phyloP scores from a whole-genome alignment of 2,113 vertebrate genomes.

The pig (Sus scrofa) region T2T-Sscrofa CM000816.6:73425001-73425500 shows the following conservation, averaged over 20 bases:
- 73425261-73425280: no score
- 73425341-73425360: not conserved
- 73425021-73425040: no score
- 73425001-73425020: no score
- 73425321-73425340: fast-evolving
- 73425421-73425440: not conserved
- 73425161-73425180: fast-evolving
- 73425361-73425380: not conserved
- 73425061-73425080: no score
- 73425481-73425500: not conserved
- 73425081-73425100: no score
- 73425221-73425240: not conserved
- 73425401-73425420: not conserved
- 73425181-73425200: not conserved
- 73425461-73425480: not conserved
- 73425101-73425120: not conserved
- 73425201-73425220: fast-evolving
- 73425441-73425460: not conserved
- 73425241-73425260: not conserved
- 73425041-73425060: no score
- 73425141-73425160: not conserved
- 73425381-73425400: not conserved
- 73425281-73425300: not conserved
- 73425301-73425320: not conserved
- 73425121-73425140: not conserved